A percentile compares a stretch with the other conserved stretches of the same genome.
phyloP scores from a whole-genome alignment of 2,113 vertebrate species.

The Ranitomeya variabilis region DNA sequence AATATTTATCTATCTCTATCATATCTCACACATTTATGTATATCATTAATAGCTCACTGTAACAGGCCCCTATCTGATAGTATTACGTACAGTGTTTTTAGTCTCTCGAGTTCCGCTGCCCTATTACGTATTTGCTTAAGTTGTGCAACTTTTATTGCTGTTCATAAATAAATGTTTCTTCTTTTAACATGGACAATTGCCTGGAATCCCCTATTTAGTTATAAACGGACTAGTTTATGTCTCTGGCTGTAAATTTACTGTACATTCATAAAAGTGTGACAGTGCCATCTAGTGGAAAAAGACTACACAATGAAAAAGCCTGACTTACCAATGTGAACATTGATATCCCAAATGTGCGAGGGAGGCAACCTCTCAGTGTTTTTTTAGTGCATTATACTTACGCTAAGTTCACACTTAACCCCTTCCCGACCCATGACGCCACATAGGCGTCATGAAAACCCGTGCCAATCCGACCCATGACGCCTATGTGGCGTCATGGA shows the following conservation, averaged over 20 bases:
- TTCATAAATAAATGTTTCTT: background rate
- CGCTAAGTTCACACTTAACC: too few relatives aligned
- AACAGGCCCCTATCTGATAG: background rate
- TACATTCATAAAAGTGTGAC: conserved; percentile 17
- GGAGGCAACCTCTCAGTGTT: background rate
- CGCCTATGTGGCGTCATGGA: too few relatives aligned
- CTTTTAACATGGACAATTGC: background rate
- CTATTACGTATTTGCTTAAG: background rate
- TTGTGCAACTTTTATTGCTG: conserved; percentile 6
- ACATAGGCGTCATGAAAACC: too few relatives aligned
- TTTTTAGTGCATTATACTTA: too few relatives aligned
- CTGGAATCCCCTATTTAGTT: conserved; percentile 25
- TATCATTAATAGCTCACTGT: background rate
- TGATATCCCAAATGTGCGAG: background rate
- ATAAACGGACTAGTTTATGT: background rate
- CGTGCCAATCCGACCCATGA: too few relatives aligned
- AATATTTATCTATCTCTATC: background rate
- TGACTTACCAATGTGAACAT: too few relatives aligned
- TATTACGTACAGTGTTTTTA: background rate
- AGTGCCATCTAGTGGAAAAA: conserved; percentile 31
- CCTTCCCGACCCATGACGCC: too few relatives aligned
- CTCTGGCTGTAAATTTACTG: background rate
- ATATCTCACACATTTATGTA: background rate
- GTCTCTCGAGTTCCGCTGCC: background rate
- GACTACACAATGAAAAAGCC: background rate